Evolutionary conservation across 2,113 vertebrate genomes (phyloP).

Genomic region (Chaetodon trifascialis): DNA sequence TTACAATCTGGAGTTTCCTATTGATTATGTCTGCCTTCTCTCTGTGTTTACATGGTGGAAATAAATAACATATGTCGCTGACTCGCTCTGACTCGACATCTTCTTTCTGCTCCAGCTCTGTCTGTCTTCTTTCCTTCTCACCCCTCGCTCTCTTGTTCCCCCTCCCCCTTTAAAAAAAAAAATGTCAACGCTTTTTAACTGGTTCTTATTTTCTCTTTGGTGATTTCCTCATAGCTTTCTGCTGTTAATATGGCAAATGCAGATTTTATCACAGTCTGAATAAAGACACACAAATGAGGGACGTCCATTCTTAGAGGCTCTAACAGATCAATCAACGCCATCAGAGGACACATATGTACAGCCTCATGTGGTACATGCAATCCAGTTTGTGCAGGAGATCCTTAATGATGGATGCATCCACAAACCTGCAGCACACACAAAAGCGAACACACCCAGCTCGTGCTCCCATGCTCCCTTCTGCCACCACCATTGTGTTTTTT

Average conservation of each 20-base stretch:
- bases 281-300: conserved; percentile 18
- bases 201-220: conserved; percentile 30
- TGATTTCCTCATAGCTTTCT: conserved; percentile 45
- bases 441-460: not conserved
- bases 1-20: conserved; percentile 96
- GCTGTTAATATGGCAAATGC: conserved; percentile 46
- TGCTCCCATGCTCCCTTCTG: conserved; percentile 2
- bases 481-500: conserved; percentile 36
- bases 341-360: not conserved
- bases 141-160: not conserved
- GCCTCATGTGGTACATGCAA: conserved; percentile 23
- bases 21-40: conserved; percentile 97
- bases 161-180: not conserved
- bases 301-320: conserved; percentile 12
- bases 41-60: conserved; percentile 94
- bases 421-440: not conserved
- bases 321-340: conserved; percentile 13
- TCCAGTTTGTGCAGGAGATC: conserved; percentile 7
- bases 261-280: conserved; percentile 18
- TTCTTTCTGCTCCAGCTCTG: conserved; percentile 55
- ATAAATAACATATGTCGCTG: conserved; percentile 97
- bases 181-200: conserved; percentile 44
- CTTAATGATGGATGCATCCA: not conserved
- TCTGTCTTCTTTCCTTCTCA: conserved; percentile 26
- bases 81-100: conserved; percentile 69